Conservation (phyloP, 2,888 invertebrate species). For the Drosophila ustulata region DNA sequence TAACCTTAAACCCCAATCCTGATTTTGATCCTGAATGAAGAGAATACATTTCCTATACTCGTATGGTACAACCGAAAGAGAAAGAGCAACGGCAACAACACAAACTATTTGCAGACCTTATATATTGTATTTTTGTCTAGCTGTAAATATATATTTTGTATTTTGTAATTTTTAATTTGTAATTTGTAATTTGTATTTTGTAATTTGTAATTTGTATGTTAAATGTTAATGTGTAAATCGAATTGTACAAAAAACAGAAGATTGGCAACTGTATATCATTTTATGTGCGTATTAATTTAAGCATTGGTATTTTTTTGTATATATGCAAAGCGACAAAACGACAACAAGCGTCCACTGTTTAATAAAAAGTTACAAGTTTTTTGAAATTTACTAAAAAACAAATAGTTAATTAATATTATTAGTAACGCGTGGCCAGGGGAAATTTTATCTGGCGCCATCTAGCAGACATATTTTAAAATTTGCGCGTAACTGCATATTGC, state of each 20-base stretch:
- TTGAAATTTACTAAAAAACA: constrained; percentile 56
- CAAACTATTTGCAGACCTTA: constrained; percentile 57
- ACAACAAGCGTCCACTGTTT: constrained; percentile 68
- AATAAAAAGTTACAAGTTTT: constrained; percentile 79
- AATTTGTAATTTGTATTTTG: constrained; percentile 52
- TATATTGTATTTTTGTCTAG: constrained; percentile 57
- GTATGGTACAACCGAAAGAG: constrained; percentile 39
- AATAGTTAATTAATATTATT: background rate
- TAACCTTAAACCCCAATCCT: constrained; percentile 19
- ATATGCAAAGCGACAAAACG: constrained; percentile 46
- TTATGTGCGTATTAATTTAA: constrained; percentile 60
- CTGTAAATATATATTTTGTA: constrained; percentile 67
- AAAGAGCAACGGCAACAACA: constrained; percentile 27
- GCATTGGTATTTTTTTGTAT: constrained; percentile 74
- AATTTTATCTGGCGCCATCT: background rate
- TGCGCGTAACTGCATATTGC: background rate
- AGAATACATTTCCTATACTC: constrained; percentile 46
- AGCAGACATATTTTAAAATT: background rate
- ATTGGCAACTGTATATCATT: constrained; percentile 64
- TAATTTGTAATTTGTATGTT: constrained; percentile 66
- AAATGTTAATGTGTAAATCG: constrained; percentile 66
- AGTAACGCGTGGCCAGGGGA: background rate
- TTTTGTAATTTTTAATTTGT: constrained; percentile 58
- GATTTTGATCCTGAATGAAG: constrained; percentile 27
- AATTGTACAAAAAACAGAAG: constrained; percentile 61